phyloP scores from a whole-genome alignment of 1,140 invertebrate species.

The Megathymus violae region DNA sequence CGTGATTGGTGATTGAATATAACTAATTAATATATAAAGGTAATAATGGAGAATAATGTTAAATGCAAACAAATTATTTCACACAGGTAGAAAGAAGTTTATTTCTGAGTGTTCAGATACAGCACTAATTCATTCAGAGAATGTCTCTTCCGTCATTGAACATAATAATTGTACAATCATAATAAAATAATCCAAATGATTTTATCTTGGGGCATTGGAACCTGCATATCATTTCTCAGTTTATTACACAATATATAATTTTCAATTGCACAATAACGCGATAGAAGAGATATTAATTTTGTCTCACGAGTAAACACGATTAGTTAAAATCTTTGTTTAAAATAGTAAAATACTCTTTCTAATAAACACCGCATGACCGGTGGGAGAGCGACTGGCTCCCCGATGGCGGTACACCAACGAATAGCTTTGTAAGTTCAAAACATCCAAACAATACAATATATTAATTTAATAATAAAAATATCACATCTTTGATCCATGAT shows the following conservation, averaged over 20 bases:
- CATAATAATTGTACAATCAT: conserved; percentile 41
- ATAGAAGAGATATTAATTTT: conserved; percentile 39
- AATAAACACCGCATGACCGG: conserved; percentile 21
- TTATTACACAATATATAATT: conserved; percentile 52
- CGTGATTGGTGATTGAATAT: no score
- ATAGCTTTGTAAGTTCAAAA: conserved; percentile 26
- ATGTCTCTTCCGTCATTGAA: conserved; percentile 44
- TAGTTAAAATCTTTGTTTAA: conserved; percentile 43
- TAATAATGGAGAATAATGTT: background rate
- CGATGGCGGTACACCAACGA: conserved; percentile 20
- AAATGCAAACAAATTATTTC: conserved; percentile 56
- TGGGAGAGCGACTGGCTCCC: conserved; percentile 34
- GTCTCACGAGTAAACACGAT: conserved; percentile 39
- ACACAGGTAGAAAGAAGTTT: conserved; percentile 72
- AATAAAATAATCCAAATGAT: conserved; percentile 41
- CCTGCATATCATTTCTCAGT: conserved; percentile 62
- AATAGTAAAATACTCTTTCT: conserved; percentile 42
- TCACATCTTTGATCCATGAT: conserved; percentile 78
- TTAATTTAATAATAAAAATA: conserved; percentile 73
- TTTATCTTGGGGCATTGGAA: conserved; percentile 63
- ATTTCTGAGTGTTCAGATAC: conserved; percentile 57
- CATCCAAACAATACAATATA: conserved; percentile 54
- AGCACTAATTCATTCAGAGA: conserved; percentile 48
- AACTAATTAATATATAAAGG: no score
- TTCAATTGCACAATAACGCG: conserved; percentile 45